A percentile compares a stretch with the other conserved stretches of the same genome.
Evolutionary conservation across 2,888 invertebrate genomes (phyloP).

Genomic region (Dicycla oo): DNA sequence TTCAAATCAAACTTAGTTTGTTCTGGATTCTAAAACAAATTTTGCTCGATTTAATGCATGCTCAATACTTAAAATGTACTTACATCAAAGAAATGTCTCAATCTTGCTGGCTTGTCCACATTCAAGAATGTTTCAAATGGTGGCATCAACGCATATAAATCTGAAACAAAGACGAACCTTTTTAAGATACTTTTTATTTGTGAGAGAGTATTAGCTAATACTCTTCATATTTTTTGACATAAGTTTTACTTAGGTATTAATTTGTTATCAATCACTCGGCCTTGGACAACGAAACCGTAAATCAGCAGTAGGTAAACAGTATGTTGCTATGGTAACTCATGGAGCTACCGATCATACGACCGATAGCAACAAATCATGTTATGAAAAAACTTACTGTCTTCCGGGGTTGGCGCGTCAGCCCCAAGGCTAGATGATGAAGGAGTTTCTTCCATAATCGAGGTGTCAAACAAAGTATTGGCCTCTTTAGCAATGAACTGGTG

Average conservation of each 20-base stretch:
- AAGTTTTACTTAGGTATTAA: too few relatives aligned
- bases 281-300: conserved; percentile 1
- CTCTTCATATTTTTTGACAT: too few relatives aligned
- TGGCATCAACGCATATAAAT: conserved; percentile 95
- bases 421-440: conserved; percentile 87
- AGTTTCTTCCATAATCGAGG: conserved; percentile 85
- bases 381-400: conserved; percentile 87
- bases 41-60: not conserved
- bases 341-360: not conserved
- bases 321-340: conserved; percentile 20
- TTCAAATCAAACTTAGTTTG: not conserved
- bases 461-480: conserved; percentile 94
- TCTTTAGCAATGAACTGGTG: conserved; percentile 97
- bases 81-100: conserved; percentile 96
- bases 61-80: conserved; percentile 66
- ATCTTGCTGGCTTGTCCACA: conserved; percentile 94
- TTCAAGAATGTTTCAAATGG: conserved; percentile 96
- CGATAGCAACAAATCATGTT: not conserved
- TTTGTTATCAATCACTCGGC: not conserved
- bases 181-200: not conserved
- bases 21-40: too few relatives aligned
- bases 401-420: conserved; percentile 87
- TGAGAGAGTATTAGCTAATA: not conserved
- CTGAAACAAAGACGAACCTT: conserved; percentile 82
- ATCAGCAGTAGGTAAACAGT: not conserved